phyloP scores from a whole-genome alignment of 2,888 invertebrate genomes.

The Ornithoptera alexandrae region DNA sequence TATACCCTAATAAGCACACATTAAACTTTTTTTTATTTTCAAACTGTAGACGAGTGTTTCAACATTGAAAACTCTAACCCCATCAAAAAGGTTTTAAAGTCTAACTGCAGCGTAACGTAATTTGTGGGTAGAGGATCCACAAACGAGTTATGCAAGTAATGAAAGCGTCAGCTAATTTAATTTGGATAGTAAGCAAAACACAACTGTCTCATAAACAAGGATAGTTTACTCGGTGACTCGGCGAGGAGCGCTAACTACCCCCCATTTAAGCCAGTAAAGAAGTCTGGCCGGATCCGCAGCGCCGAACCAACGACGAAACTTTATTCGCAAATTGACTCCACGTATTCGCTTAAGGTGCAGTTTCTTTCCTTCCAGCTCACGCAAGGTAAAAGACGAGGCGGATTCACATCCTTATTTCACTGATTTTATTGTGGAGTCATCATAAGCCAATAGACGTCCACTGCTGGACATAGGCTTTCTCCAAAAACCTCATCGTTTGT shows the following conservation, averaged over 20 bases:
- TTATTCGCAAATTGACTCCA: constrained; percentile 79
- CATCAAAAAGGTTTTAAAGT: no score
- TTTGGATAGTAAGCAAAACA: constrained; percentile 6
- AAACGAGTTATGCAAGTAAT: no score
- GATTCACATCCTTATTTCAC: neutral
- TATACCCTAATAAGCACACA: no score
- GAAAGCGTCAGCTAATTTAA: neutral
- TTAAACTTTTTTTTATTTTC: no score
- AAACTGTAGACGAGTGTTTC: no score
- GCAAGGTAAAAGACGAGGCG: neutral
- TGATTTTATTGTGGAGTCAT: no score
- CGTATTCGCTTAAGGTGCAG: constrained; percentile 78
- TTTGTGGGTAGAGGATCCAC: no score
- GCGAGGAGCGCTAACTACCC: constrained; percentile 44
- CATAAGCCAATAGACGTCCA: no score
- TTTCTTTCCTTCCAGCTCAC: constrained; percentile 70
- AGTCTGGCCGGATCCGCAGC: constrained; percentile 42
- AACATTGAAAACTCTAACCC: no score
- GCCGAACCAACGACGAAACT: constrained; percentile 67
- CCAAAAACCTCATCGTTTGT: no score
- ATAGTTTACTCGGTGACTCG: constrained; percentile 28
- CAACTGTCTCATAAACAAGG: constrained; percentile 15
- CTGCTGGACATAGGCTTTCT: no score
- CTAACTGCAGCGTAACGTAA: no score
- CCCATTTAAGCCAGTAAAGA: constrained; percentile 57